Conservation (phyloP, 2,888 invertebrate genomes). For the Rugalucina vietnamica region DNA sequence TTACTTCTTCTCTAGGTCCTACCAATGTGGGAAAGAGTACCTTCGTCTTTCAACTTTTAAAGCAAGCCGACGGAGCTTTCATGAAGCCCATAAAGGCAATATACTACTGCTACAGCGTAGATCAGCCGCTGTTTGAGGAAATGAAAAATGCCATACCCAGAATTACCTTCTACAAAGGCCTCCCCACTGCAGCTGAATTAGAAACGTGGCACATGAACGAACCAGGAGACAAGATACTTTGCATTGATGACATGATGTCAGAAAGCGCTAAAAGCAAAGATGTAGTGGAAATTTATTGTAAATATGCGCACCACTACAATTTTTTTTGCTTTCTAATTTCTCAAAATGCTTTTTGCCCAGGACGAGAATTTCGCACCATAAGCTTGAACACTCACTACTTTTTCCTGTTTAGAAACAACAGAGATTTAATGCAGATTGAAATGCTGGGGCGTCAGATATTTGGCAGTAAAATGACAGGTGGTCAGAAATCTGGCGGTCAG, state of each 20-base stretch:
- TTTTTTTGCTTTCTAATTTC: slow-evolving; percentile 56
- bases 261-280: slow-evolving; percentile 42
- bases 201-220: slow-evolving; percentile 47
- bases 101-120: slow-evolving; percentile 52
- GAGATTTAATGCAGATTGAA: slow-evolving; percentile 53
- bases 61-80: slow-evolving; percentile 46
- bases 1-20: slow-evolving; percentile 19
- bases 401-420: slow-evolving; percentile 51
- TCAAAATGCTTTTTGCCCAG: slow-evolving; percentile 53
- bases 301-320: slow-evolving; percentile 56
- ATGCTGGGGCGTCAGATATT: slow-evolving; percentile 60
- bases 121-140: slow-evolving; percentile 56
- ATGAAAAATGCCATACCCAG: slow-evolving; percentile 50
- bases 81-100: slow-evolving; percentile 43
- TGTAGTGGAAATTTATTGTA: slow-evolving; percentile 52
- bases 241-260: slow-evolving; percentile 51
- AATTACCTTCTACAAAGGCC: slow-evolving; percentile 46
- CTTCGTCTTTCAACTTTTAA: slow-evolving; percentile 48
- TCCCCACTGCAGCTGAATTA: slow-evolving; percentile 39
- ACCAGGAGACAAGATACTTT: slow-evolving; percentile 42
- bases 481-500: slow-evolving; percentile 49
- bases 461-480: slow-evolving; percentile 40
- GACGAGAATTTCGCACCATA: slow-evolving; percentile 54
- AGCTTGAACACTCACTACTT: slow-evolving; percentile 59
- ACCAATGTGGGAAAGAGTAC: slow-evolving; percentile 48